Conservation (phyloP, 1,140 invertebrate species). For the Mizuhopecten yessoensis region DNA sequence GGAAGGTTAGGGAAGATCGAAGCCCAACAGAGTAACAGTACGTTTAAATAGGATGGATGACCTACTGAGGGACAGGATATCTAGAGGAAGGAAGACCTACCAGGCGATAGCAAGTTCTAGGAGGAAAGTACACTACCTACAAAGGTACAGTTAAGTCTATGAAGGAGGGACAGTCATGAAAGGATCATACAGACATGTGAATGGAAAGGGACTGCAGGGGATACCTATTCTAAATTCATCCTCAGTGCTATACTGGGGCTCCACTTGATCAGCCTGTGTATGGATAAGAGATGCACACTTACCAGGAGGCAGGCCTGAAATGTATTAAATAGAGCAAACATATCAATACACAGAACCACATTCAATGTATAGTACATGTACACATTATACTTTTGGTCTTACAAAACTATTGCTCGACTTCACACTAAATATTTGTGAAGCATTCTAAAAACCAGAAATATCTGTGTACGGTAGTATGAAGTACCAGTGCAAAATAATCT, state of each 20-base stretch:
- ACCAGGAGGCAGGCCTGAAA: slow-evolving; percentile 22
- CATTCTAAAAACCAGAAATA: too few relatives aligned
- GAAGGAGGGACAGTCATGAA: not conserved
- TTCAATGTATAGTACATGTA: not conserved
- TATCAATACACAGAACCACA: not conserved
- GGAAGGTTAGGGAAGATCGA: too few relatives aligned
- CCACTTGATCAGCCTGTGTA: slow-evolving; percentile 42
- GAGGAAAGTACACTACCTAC: too few relatives aligned
- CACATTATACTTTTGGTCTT: not conserved
- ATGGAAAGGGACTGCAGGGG: not conserved
- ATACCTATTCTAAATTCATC: slow-evolving; percentile 60
- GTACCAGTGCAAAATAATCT: too few relatives aligned
- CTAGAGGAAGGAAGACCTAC: too few relatives aligned
- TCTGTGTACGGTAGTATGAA: too few relatives aligned
- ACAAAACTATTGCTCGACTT: too few relatives aligned
- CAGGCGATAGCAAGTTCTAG: too few relatives aligned
- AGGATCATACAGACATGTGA: not conserved
- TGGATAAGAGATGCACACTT: not conserved
- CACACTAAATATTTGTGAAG: not conserved
- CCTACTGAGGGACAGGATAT: too few relatives aligned
- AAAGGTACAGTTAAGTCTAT: not conserved
- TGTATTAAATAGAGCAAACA: not conserved
- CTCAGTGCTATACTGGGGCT: slow-evolving; percentile 58
- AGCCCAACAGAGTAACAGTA: too few relatives aligned
- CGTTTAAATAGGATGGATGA: too few relatives aligned